Conservation (phyloP, 2,888 invertebrate genomes). For the Sisyra terminalis region DNA sequence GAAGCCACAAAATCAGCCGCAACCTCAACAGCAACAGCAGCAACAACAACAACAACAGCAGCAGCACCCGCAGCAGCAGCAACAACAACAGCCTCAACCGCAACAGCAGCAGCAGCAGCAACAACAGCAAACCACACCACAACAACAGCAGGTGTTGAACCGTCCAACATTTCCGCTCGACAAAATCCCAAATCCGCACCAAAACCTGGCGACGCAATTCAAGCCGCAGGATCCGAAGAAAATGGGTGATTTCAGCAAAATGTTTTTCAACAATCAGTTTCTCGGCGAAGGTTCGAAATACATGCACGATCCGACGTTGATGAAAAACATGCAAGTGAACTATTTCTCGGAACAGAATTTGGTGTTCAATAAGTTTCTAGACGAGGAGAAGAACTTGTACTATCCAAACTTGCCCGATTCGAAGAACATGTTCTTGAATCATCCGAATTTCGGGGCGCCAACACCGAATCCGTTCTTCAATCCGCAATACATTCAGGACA, state of each 20-base stretch:
- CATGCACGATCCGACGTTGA: conserved; percentile 7
- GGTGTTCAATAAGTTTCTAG: conserved; percentile 8
- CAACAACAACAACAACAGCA: neutral
- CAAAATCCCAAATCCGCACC: conserved; percentile 13
- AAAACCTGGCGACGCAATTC: conserved; percentile 11
- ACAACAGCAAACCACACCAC: conserved; percentile 1
- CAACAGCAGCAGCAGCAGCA: neutral
- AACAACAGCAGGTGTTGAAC: neutral
- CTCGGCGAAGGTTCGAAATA: conserved; percentile 8
- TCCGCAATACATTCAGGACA: conserved; percentile 7
- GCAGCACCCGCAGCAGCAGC: neutral
- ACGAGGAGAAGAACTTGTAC: conserved; percentile 8
- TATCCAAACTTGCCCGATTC: conserved; percentile 9
- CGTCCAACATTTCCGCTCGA: conserved; percentile 5
- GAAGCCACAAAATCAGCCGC: conserved; percentile 1
- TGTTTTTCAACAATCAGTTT: conserved; percentile 9
- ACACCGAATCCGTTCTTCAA: conserved; percentile 8
- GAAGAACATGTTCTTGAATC: conserved; percentile 8
- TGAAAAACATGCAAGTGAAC: conserved; percentile 9
- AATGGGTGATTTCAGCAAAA: conserved; percentile 9
- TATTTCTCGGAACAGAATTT: conserved; percentile 8
- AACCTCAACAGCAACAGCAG: conserved; percentile 2
- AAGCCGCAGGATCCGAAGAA: conserved; percentile 8
- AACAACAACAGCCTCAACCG: neutral
- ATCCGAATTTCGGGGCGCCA: conserved; percentile 7